Evolutionary conservation across 2,797 vertebrate species (phyloP).

Genomic region (Platyrinchus mystaceus): DNA sequence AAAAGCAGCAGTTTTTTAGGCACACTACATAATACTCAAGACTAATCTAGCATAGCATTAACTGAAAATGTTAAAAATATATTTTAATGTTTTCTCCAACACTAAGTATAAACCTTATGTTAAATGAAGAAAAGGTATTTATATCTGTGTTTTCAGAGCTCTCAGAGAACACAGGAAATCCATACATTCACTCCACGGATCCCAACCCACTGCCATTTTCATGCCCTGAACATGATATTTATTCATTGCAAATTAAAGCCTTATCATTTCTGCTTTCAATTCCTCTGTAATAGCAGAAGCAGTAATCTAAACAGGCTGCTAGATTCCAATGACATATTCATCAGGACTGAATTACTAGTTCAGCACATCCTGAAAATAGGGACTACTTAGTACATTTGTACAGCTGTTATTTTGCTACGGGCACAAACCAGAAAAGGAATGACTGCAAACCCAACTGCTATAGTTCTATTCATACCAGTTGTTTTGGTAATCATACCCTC

Average conservation of each 20-base stretch:
- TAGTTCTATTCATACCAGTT: constrained; percentile 55
- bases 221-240: constrained; percentile 69
- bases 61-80: constrained; percentile 47
- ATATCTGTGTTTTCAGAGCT: constrained; percentile 20
- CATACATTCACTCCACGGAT: background rate
- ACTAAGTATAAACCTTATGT: background rate
- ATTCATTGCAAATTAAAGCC: constrained; percentile 71
- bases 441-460: constrained; percentile 50
- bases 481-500: constrained; percentile 39
- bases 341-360: constrained; percentile 78
- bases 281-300: constrained; percentile 61
- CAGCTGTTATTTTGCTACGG: constrained; percentile 73
- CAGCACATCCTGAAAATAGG: constrained; percentile 74
- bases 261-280: constrained; percentile 65
- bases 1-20: background rate
- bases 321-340: constrained; percentile 74
- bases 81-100: background rate
- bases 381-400: constrained; percentile 65
- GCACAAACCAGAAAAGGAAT: constrained; percentile 51
- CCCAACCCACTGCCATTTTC: constrained; percentile 15
- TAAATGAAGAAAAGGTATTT: background rate
- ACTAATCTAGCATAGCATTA: background rate
- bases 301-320: constrained; percentile 71
- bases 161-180: constrained; percentile 10
- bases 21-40: background rate